Base-by-base conservation (phyloP, 1,140 invertebrate species). In the Macrobrachium nipponense region DNA sequence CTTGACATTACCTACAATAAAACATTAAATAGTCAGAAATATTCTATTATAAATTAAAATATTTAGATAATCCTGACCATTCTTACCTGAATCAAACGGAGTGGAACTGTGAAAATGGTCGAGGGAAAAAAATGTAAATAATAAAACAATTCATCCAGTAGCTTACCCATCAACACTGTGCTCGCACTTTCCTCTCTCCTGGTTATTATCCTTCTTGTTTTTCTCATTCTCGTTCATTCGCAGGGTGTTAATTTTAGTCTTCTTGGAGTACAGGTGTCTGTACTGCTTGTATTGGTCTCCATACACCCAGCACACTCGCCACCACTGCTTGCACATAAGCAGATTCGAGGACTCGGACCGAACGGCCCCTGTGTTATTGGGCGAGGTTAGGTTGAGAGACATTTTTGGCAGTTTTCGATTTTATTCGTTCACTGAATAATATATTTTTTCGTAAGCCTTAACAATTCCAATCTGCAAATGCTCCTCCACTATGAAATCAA, bases 301-400 rank as follows among this genome's bases (percentile, higher is more conserved):
- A 90, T 96, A 95, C 92, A 96, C 94, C 94, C 95, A 96, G 90
- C 95, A 96, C 79, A 96, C 95, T 91, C 95, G 95, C 95, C 95
- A 96, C 95, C 95, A 96, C 92, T 96, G 95, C 91, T 95, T 95
- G 92, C 95, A 95, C 94, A 95, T 95, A 82, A 96, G 91, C 90
- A 95, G 94, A 91, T 95, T 95, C 87, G 76, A 79, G 3, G 85
- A 60, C 15, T 87, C 87, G 15, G 66, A n/a, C 43, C 77, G 20
- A 5, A 86, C 83, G 20, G 83, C 68, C 7, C 77, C 77, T 18
- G 78, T n/a, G 83, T 86, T 86, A 76, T 86, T 86, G 15, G 83
- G 83, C 10, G 83, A 86, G n/a, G 83, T 86, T 27, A 86, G 83
- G 27, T 86, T 79, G 2, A 86, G 83, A 14, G 83, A 79, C 83